phyloP scores from a whole-genome alignment of 2,113 vertebrate species.

The Nycticebus coucang region DNA sequence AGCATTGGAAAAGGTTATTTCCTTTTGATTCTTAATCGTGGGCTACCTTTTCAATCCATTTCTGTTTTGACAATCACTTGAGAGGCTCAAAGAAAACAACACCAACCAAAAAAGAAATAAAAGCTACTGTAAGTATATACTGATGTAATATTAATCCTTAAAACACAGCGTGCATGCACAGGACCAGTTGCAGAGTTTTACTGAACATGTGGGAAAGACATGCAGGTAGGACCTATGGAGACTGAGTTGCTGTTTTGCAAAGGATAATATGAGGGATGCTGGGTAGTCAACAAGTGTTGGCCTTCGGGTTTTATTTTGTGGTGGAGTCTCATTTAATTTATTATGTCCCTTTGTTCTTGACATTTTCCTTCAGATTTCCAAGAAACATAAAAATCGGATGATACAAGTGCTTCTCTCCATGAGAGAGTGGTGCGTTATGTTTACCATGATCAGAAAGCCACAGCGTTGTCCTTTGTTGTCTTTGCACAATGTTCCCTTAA shows the following conservation, averaged over 20 bases:
- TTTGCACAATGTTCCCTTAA: background rate
- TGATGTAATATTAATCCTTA: background rate
- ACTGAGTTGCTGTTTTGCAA: background rate
- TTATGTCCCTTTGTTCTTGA: background rate
- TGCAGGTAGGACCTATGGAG: background rate
- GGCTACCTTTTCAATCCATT: background rate
- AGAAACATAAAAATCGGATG: conserved; percentile 33
- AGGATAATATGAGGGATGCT: background rate
- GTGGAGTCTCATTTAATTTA: conserved; percentile 8
- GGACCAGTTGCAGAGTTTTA: background rate
- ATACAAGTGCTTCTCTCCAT: background rate
- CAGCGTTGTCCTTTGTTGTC: background rate
- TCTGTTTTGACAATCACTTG: background rate
- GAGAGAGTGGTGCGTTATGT: conserved; percentile 9
- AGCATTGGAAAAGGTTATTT: background rate
- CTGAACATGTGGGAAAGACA: background rate
- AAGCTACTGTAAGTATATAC: background rate
- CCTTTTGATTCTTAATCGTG: background rate
- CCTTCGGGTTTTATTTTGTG: background rate
- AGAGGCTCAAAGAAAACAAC: background rate
- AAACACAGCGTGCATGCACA: background rate
- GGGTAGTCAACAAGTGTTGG: background rate
- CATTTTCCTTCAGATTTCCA: conserved; percentile 27
- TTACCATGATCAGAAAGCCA: background rate
- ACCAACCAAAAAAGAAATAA: conserved; percentile 14